Conservation (phyloP, 2,113 vertebrate genomes). For the Archilochus colubris region DNA sequence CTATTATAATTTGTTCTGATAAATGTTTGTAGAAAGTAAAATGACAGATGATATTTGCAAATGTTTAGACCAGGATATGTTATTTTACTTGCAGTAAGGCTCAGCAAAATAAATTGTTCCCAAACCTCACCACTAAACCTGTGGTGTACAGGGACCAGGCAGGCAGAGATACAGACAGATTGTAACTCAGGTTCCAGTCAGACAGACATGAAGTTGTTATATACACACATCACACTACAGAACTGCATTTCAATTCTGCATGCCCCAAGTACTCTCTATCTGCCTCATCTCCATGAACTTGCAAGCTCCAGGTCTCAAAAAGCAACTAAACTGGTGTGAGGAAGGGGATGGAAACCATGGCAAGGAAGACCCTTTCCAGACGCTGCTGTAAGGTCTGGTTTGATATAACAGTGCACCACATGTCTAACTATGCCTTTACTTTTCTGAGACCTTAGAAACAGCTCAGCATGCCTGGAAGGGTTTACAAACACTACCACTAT, state of each 20-base stretch:
- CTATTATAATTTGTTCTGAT: neutral
- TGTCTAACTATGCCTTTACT: neutral
- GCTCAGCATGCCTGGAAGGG: neutral
- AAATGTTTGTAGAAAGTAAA: neutral
- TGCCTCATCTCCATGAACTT: neutral
- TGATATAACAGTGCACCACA: neutral
- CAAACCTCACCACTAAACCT: neutral
- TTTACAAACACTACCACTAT: neutral
- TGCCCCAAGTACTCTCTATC: neutral
- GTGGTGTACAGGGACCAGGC: neutral
- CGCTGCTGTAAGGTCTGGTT: neutral
- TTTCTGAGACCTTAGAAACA: neutral
- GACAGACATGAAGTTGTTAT: accelerated
- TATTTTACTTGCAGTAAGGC: neutral
- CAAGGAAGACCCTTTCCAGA: neutral
- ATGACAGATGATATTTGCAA: neutral
- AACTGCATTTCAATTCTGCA: neutral
- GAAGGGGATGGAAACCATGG: neutral
- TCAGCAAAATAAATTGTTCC: neutral
- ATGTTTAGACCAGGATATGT: neutral
- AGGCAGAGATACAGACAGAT: neutral
- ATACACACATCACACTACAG: neutral
- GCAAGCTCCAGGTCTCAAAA: neutral
- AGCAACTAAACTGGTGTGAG: neutral
- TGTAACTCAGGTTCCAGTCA: neutral